Base-by-base conservation (phyloP, 1,140 invertebrate genomes). In the Ooceraea biroi region DNA sequence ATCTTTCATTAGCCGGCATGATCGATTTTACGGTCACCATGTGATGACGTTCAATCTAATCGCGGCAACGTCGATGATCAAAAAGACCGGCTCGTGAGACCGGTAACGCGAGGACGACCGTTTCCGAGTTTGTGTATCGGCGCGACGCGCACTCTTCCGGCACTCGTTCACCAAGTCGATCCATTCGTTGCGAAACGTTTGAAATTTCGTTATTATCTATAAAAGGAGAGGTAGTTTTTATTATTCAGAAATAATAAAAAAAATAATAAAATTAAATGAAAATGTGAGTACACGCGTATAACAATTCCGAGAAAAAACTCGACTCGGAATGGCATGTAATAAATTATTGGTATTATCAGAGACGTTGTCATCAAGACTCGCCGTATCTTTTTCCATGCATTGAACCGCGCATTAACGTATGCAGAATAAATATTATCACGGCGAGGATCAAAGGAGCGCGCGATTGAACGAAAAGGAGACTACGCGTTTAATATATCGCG, bases 401-500 rank as follows among this genome's bases (percentile, higher is more conserved):
- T 10, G 12, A 36, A 25, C 11, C 50, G 44, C 27, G 84, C 69
- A 90, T 92, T 83, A 90, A 89, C 86, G 76, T 84, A 88, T 89
- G 80, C 78, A 86, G 87, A 86, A 88, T 88, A 91, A 92, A 91
- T 89, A 90, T 90, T 91, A 89, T 89, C 89, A 82, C 63, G 69
- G 74, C 46, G 83, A 85, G 36, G 74, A 91, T 90, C 85, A 92
- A 92, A 91, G 89, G 89, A 88, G 77, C 82, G 80, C 82, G 86
- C 83, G 85, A 85, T 86, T 78, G 61, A 82, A 88, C 80, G 85
- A 90, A 88, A 89, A 87, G 86, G 60, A 85, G 85, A 82, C 88
- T 90, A 88, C 87, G 84, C 87, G 87, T 91, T 91, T 91, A 89
- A 90, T 91, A 91, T 90, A 91, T 91, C 90, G 85, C 65, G 85